These are phyloP conservation scores for Turritopsis rubra DNA, from an alignment of 30 jellyfish, hydroid and myxozoan species.

Conservation along the genomic window DNA sequence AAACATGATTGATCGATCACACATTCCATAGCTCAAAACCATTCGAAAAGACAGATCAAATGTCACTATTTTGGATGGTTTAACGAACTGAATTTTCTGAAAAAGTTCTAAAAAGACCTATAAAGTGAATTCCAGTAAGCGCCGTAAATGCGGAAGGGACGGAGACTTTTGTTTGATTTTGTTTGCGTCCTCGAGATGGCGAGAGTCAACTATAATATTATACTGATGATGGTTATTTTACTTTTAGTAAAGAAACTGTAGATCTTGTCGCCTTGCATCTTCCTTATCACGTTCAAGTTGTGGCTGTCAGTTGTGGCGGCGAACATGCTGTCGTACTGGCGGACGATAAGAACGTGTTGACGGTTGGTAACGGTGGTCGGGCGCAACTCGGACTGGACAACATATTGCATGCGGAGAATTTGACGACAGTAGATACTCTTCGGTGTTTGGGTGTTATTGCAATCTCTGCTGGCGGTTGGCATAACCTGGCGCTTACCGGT, in stretches of 20 bases:
- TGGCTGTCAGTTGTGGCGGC: conserved; percentile 62
- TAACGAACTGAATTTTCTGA: too few relatives aligned
- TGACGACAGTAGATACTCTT: conserved; percentile 45
- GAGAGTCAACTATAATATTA: too few relatives aligned
- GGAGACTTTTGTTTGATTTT: too few relatives aligned
- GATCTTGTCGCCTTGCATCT: not conserved
- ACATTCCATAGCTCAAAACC: too few relatives aligned
- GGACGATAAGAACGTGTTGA: conserved; percentile 42
- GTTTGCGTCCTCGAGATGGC: too few relatives aligned
- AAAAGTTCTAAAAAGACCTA: too few relatives aligned
- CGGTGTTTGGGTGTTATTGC: conserved; percentile 44
- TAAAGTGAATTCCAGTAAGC: too few relatives aligned
- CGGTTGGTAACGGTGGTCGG: conserved; percentile 75
- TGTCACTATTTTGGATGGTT: not conserved
- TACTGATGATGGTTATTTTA: too few relatives aligned
- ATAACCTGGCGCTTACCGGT: conserved; percentile 85
- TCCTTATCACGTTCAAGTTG: not conserved
- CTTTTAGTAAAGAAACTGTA: not conserved
- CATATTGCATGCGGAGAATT: conserved; percentile 24
- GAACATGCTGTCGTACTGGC: conserved; percentile 67
- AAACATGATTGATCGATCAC: too few relatives aligned
- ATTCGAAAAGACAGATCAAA: too few relatives aligned
- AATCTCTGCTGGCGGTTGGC: conserved; percentile 99
- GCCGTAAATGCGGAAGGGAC: too few relatives aligned
- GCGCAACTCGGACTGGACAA: conserved; percentile 92